These are phyloP conservation scores for Coecobrya sp. DNA, from an alignment of 2,888 invertebrate genomes.

Conservation along the genomic window DNA sequence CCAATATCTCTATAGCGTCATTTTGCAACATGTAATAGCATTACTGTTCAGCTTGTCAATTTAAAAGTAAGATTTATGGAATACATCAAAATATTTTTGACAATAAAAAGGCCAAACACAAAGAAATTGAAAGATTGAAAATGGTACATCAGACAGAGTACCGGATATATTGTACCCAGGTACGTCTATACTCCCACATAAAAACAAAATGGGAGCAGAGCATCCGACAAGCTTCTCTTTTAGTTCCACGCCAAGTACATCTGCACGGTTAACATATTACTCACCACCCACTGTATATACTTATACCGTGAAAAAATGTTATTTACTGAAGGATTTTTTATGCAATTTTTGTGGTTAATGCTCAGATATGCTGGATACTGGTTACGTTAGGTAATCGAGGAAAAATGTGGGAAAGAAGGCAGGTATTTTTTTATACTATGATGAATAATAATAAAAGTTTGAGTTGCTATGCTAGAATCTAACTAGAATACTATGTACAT, in stretches of 20 bases:
- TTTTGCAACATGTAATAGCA: not conserved
- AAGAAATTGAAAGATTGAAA: not conserved
- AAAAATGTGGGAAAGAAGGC: not conserved
- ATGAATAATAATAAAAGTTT: not conserved
- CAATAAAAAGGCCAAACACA: not conserved
- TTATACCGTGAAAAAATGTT: not conserved
- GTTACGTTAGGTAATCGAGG: not conserved
- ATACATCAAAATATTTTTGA: not conserved
- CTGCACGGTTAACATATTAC: not conserved
- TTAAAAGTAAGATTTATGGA: conserved; percentile 13
- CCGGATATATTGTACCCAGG: not conserved
- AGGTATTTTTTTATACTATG: not conserved
- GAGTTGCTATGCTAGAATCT: not conserved
- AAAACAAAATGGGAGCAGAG: not conserved
- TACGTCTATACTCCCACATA: not conserved
- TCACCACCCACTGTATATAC: not conserved
- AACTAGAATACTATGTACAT: not conserved
- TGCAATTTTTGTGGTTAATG: not conserved
- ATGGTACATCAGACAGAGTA: not conserved
- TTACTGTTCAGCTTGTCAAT: not conserved
- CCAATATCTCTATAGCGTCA: not conserved
- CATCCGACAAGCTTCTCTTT: not conserved
- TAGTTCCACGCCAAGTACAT: too few species aligned
- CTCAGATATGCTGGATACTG: conserved; percentile 4
- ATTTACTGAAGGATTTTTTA: not conserved